Percentiles rank a stretch among this genome's conserved stretches.
These are phyloP conservation scores for Pelecanoides urinatrix DNA, from an alignment of 2,113 vertebrate species.

Conservation along the genomic window DNA sequence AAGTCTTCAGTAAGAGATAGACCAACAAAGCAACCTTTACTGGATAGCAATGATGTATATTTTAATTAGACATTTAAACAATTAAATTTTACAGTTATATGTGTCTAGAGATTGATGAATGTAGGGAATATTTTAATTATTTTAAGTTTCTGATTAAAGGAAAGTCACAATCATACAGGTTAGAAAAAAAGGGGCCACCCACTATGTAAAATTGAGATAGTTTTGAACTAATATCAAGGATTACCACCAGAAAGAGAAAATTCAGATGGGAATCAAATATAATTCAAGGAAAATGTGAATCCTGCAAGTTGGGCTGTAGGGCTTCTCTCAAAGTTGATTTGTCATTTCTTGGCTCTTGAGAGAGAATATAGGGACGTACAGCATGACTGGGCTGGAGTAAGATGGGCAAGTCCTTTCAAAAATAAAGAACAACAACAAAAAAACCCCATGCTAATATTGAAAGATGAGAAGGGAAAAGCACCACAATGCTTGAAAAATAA, in stretches of 20 bases:
- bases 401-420: not conserved
- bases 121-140: slow-evolving; percentile 1
- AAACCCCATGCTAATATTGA: not conserved
- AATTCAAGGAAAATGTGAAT: not conserved
- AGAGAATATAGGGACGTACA: not conserved
- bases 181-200: not conserved
- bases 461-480: slow-evolving; percentile 9
- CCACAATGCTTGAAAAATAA: slow-evolving; percentile 20
- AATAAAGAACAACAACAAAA: not conserved
- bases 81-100: not conserved
- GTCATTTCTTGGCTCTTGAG: not conserved
- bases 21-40: not conserved
- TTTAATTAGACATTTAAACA: slow-evolving; percentile 38
- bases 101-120: not conserved
- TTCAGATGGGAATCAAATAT: not conserved
- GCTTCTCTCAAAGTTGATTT: not conserved
- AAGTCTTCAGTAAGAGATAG: not conserved
- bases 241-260: not conserved
- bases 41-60: not conserved
- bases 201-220: not conserved
- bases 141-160: slow-evolving; percentile 4
- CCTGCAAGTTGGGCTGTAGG: not conserved
- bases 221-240: not conserved
- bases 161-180: not conserved
- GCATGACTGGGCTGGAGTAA: not conserved